Evolutionary conservation across 2,888 invertebrate species (phyloP).

Genomic region (Elmis aenea): DNA sequence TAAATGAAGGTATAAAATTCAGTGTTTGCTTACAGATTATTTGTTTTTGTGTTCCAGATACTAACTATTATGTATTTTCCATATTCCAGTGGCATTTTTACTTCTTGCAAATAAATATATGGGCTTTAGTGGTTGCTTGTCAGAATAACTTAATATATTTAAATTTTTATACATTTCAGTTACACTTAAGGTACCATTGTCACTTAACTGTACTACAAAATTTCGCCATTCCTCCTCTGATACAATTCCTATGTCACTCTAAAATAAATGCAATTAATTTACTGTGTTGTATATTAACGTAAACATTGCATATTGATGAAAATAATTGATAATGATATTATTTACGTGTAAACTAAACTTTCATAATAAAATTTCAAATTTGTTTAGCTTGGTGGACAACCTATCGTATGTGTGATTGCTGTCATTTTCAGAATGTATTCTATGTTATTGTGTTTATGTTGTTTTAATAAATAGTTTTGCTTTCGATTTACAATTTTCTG

Average conservation of each 20-base stretch:
- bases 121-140: constrained; percentile 29
- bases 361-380: too few species aligned
- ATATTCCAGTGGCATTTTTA: constrained; percentile 29
- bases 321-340: too few species aligned
- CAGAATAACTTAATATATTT: constrained; percentile 30
- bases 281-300: not conserved
- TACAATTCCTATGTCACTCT: constrained; percentile 32
- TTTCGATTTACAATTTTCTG: too few species aligned
- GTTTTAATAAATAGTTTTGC: too few species aligned
- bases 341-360: too few species aligned
- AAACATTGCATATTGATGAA: too few species aligned
- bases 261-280: constrained; percentile 15
- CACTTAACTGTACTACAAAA: constrained; percentile 31
- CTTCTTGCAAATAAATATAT: constrained; percentile 36
- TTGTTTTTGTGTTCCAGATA: constrained; percentile 3
- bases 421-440: too few species aligned
- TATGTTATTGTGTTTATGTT: too few species aligned
- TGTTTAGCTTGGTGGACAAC: too few species aligned
- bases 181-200: constrained; percentile 28
- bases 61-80: constrained; percentile 43
- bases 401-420: too few species aligned
- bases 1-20: too few species aligned
- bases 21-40: too few species aligned
- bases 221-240: constrained; percentile 38
- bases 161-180: constrained; percentile 33